Conservation (phyloP, 2,113 vertebrate genomes). For the Macquaria ambigua region DNA sequence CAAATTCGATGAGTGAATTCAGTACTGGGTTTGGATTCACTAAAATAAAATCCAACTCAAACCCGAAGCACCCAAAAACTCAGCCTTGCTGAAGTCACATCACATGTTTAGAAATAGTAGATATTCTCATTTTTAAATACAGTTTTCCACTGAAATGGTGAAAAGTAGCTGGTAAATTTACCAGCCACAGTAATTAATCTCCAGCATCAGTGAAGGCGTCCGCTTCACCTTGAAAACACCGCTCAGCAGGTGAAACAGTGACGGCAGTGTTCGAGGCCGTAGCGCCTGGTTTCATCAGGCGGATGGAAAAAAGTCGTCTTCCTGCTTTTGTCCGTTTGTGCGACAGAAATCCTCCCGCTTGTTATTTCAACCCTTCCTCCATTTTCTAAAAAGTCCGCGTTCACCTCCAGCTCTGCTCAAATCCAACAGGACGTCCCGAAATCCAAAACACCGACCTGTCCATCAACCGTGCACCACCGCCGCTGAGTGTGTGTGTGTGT, state of each 20-base stretch:
- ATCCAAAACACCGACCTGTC: background rate
- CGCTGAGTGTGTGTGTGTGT: conserved; percentile 15
- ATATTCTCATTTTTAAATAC: background rate
- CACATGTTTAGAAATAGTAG: background rate
- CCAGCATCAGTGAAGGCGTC: background rate
- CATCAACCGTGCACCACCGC: background rate
- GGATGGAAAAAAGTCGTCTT: background rate
- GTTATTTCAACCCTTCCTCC: conserved; percentile 52
- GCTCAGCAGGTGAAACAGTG: conserved; percentile 6
- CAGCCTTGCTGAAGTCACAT: background rate
- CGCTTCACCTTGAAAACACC: background rate
- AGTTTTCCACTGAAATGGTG: background rate
- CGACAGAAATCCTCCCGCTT: conserved; percentile 21
- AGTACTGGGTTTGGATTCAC: too few species aligned
- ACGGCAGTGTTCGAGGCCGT: background rate
- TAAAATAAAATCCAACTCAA: too few species aligned
- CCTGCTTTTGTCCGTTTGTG: background rate
- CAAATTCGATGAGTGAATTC: too few species aligned
- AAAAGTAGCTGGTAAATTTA: background rate
- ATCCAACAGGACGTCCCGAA: conserved; percentile 41
- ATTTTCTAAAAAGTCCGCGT: conserved; percentile 15
- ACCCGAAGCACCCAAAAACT: too few species aligned
- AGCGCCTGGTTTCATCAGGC: background rate
- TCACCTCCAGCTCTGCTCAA: background rate
- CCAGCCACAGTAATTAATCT: background rate